These are phyloP conservation scores for Cybosia mesomella DNA, from an alignment of 2,888 invertebrate genomes.

Conservation along the genomic window DNA sequence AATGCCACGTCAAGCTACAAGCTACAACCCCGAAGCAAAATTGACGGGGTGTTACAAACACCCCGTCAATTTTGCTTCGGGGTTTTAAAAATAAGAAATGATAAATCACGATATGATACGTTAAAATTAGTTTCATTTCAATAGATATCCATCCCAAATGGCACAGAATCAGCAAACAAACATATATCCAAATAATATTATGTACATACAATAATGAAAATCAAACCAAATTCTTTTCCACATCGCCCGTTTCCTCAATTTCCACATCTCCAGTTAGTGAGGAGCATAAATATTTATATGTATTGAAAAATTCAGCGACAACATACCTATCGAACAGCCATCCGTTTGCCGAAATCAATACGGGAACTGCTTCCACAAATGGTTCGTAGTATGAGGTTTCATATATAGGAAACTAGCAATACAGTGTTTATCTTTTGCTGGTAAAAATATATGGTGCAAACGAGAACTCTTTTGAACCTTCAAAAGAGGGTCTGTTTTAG, in stretches of 20 bases:
- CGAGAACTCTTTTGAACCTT: neutral
- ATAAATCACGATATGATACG: neutral
- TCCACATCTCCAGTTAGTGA: constrained; percentile 7
- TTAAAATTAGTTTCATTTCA: neutral
- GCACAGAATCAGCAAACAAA: neutral
- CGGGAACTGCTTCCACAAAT: neutral
- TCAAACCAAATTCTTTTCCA: neutral
- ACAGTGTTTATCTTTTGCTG: constrained; percentile 9
- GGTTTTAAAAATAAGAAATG: neutral
- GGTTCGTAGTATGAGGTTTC: constrained; percentile 3
- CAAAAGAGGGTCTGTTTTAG: neutral
- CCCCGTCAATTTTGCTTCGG: too few species aligned
- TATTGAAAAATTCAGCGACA: constrained; percentile 49
- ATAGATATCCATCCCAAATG: neutral
- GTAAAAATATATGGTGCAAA: constrained; percentile 1
- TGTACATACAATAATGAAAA: constrained; percentile 17
- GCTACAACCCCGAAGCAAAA: too few species aligned
- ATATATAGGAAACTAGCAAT: constrained; percentile 8
- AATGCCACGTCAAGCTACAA: too few species aligned
- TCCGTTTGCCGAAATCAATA: constrained; percentile 41
- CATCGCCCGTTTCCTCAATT: neutral
- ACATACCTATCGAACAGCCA: constrained; percentile 36
- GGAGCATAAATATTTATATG: constrained; percentile 26
- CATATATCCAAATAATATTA: constrained; percentile 9
- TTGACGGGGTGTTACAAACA: too few species aligned